These are phyloP conservation scores for Athalia cordata DNA, from an alignment of 2,888 invertebrate species.

Conservation along the genomic window DNA sequence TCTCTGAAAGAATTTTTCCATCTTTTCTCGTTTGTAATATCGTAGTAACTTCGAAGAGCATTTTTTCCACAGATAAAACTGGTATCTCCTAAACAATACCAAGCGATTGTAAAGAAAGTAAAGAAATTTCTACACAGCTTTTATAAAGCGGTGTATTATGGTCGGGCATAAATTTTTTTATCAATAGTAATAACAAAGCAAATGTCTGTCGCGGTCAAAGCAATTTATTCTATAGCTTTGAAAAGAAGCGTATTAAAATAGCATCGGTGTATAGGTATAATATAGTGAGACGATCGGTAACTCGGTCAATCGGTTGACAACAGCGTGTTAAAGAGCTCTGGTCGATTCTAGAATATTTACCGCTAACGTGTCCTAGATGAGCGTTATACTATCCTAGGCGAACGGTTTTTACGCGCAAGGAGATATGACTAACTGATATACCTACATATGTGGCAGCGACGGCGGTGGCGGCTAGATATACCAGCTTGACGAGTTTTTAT, in stretches of 20 bases:
- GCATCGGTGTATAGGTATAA: background rate
- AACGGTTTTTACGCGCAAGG: constrained; percentile 14
- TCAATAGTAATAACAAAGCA: too few relatives aligned
- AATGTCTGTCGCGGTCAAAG: too few relatives aligned
- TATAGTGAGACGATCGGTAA: constrained; percentile 46
- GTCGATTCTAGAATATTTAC: constrained; percentile 17
- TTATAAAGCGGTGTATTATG: too few relatives aligned
- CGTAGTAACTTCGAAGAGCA: too few relatives aligned
- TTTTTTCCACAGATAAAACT: too few relatives aligned
- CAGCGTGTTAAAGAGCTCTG: constrained; percentile 37
- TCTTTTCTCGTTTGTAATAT: too few relatives aligned
- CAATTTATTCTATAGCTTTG: too few relatives aligned
- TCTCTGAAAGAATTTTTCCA: too few relatives aligned
- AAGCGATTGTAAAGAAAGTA: too few relatives aligned
- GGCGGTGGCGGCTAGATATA: background rate
- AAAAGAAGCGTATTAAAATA: background rate
- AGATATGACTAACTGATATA: constrained; percentile 17
- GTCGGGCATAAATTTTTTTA: too few relatives aligned
- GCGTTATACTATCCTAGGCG: constrained; percentile 11
- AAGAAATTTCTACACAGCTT: too few relatives aligned
- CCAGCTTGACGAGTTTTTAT: constrained; percentile 41
- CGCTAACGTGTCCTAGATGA: constrained; percentile 40
- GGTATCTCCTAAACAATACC: too few relatives aligned
- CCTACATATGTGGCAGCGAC: background rate
- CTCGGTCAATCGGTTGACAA: constrained; percentile 58